Percentiles rank a stretch among this genome's conserved stretches.
These are phyloP conservation scores for Brachionus asplanchnoidis DNA, from an alignment of 1,140 invertebrate species.

Conservation along the genomic window DNA sequence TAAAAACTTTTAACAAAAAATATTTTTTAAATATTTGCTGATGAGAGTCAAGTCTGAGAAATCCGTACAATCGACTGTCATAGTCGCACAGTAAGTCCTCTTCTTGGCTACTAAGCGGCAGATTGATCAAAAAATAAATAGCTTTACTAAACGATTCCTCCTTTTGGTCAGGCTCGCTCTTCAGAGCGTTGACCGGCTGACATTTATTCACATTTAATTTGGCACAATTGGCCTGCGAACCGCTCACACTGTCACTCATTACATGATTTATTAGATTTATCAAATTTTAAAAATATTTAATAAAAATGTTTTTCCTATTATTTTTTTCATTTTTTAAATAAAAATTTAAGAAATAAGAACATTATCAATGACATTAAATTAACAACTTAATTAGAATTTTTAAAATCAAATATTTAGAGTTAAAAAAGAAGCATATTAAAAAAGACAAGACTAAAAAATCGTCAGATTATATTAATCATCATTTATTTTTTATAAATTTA, in stretches of 20 bases:
- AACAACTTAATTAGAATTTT: too few relatives aligned
- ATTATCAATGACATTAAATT: too few relatives aligned
- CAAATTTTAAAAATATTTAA: too few relatives aligned
- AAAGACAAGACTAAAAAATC: too few relatives aligned
- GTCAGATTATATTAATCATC: too few relatives aligned
- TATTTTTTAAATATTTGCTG: slow-evolving; percentile 39
- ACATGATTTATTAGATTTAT: too few relatives aligned
- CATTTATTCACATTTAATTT: neutral
- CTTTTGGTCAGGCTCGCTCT: neutral
- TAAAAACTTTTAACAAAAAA: slow-evolving; percentile 19
- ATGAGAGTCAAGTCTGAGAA: neutral
- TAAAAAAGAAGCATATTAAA: too few relatives aligned
- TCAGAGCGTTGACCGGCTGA: neutral
- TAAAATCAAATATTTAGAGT: too few relatives aligned
- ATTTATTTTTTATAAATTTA: too few relatives aligned
- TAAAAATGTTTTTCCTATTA: too few relatives aligned
- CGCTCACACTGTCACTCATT: neutral
- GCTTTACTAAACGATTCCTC: neutral
- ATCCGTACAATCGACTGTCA: slow-evolving; percentile 33
- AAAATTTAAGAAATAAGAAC: too few relatives aligned
- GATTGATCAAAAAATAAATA: slow-evolving; percentile 10
- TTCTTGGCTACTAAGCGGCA: slow-evolving; percentile 5
- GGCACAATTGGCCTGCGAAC: neutral
- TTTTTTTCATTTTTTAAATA: too few relatives aligned
- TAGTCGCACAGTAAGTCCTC: slow-evolving; percentile 16